These are phyloP conservation scores for Pedetes capensis DNA, from an alignment of 2,113 vertebrate genomes.

Conservation along the genomic window DNA sequence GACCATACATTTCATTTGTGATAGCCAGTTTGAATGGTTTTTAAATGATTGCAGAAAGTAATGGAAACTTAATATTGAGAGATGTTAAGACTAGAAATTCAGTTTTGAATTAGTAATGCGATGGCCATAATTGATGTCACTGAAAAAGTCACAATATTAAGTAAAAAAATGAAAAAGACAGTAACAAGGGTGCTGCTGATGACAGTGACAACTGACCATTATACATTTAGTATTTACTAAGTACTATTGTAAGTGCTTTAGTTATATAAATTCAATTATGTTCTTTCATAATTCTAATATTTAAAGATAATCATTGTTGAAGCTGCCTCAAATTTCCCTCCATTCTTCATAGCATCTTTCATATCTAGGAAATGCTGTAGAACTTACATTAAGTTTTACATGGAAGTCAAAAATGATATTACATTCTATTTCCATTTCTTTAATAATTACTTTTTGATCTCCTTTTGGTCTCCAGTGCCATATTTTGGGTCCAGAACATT, in stretches of 20 bases:
- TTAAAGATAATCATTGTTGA: background rate
- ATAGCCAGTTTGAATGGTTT: background rate
- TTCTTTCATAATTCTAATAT: background rate
- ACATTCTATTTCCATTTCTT: background rate
- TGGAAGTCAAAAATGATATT: background rate
- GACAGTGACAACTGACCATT: background rate
- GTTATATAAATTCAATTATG: background rate
- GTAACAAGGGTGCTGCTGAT: rapidly evolving
- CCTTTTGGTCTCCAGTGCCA: background rate
- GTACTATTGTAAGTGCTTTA: background rate
- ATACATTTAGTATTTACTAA: background rate
- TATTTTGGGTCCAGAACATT: background rate
- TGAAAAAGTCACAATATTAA: background rate
- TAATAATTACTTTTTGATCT: background rate
- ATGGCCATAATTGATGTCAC: background rate
- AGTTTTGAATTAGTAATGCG: background rate
- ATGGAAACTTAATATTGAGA: background rate
- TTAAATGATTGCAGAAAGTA: background rate
- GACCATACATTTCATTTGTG: background rate
- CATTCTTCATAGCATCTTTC: no score
- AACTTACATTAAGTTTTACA: background rate
- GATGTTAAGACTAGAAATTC: background rate
- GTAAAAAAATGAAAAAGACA: background rate
- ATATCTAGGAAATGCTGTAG: no score
- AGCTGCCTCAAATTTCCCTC: background rate